phyloP scores from a whole-genome alignment of 1,140 invertebrate genomes.

The Drosophila littoralis region DNA sequence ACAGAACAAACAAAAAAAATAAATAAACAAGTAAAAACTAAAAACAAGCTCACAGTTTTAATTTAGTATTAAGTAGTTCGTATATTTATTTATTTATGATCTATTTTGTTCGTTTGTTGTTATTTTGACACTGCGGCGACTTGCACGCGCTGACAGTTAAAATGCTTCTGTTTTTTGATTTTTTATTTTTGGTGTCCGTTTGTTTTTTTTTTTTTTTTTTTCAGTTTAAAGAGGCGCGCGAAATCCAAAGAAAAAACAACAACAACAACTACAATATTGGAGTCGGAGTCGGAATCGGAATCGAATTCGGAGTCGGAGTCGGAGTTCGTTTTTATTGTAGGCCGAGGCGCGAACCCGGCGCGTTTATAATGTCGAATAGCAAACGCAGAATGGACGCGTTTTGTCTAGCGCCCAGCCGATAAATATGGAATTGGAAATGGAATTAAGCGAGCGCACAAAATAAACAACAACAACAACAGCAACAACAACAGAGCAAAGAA shows the following conservation, averaged over 20 bases:
- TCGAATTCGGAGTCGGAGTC: neutral
- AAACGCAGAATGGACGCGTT: constrained; percentile 68
- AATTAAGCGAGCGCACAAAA: constrained; percentile 49
- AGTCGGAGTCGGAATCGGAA: constrained; percentile 4
- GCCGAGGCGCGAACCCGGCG: constrained; percentile 3
- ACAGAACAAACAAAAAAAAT: no score
- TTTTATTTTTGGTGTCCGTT: neutral
- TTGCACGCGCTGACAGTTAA: constrained; percentile 51
- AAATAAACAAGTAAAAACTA: constrained; percentile 9
- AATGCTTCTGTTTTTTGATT: constrained; percentile 55
- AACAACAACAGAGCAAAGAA: constrained; percentile 52
- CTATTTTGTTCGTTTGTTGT: constrained; percentile 6
- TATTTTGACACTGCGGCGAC: constrained; percentile 4
- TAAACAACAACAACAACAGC: constrained; percentile 17
- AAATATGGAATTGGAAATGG: constrained; percentile 72
- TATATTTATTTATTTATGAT: constrained; percentile 1
- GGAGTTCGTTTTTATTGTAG: neutral
- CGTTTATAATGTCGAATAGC: constrained; percentile 31
- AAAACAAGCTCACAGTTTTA: constrained; percentile 10
- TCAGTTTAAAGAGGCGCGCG: constrained; percentile 36
- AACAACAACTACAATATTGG: neutral
- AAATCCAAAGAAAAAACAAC: constrained; percentile 7
- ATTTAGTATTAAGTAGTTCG: constrained; percentile 24
- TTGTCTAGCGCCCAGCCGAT: constrained; percentile 59
- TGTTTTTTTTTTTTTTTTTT: constrained; percentile 5